Evolutionary conservation across 2,888 invertebrate genomes (phyloP).

Genomic region (Agonopterix arenella): DNA sequence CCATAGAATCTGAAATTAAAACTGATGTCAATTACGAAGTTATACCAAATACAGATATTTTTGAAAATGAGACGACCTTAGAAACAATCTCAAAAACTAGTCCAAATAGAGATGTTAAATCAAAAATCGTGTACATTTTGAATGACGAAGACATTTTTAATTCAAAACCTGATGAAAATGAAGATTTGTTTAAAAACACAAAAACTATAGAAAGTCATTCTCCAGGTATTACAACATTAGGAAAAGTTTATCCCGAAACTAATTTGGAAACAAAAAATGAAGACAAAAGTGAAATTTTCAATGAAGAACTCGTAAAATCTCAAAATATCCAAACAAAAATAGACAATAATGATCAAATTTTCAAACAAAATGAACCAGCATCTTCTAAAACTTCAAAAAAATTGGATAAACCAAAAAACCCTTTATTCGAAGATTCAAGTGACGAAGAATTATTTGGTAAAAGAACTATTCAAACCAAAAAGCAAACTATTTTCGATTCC

Average conservation of each 20-base stretch:
- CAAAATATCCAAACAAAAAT: constrained; percentile 1
- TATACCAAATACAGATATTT: no score
- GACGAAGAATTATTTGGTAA: constrained; percentile 51
- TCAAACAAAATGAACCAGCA: constrained; percentile 4
- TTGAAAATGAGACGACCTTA: no score
- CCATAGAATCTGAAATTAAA: no score
- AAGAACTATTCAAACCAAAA: constrained; percentile 23
- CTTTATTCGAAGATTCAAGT: constrained; percentile 45
- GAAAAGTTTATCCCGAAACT: constrained; percentile 7
- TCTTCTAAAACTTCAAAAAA: not conserved
- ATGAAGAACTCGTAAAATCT: constrained; percentile 1
- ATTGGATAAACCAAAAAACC: constrained; percentile 17
- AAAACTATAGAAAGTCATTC: constrained; percentile 1
- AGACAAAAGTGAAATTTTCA: not conserved
- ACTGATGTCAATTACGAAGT: no score
- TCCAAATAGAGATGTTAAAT: constrained; percentile 22
- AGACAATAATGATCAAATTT: not conserved
- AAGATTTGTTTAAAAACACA: constrained; percentile 20
- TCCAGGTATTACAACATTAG: constrained; percentile 11
- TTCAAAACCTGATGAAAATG: constrained; percentile 14
- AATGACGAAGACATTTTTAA: constrained; percentile 63
- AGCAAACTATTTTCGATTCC: constrained; percentile 42
- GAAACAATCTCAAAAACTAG: not conserved
- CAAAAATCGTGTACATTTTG: constrained; percentile 58
- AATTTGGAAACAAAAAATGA: constrained; percentile 2